Percentiles rank a stretch among this genome's conserved stretches.
Conservation (phyloP, 2,113 vertebrate genomes). For the Hippocampus guttulatus region DNA sequence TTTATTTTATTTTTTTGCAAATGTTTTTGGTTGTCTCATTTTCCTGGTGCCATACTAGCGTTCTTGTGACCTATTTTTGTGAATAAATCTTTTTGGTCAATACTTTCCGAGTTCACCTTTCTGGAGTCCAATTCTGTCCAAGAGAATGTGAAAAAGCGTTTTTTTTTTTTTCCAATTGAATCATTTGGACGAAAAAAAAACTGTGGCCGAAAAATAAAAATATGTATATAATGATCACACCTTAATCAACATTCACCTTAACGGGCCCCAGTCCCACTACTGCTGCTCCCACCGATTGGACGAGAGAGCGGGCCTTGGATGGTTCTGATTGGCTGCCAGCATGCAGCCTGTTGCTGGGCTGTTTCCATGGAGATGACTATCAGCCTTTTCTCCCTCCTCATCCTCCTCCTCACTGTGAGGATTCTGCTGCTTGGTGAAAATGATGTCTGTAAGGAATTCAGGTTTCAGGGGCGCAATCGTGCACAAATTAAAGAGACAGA, state of each 20-base stretch:
- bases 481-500: background rate
- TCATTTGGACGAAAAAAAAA: background rate
- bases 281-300: background rate
- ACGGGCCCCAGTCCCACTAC: background rate
- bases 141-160: too few species aligned
- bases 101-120: too few species aligned
- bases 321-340: conserved; percentile 2
- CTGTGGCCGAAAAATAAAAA: background rate
- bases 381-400: background rate
- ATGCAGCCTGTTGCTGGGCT: conserved; percentile 11
- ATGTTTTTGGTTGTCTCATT: too few species aligned
- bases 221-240: background rate
- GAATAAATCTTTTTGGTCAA: too few species aligned
- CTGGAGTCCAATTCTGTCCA: too few species aligned
- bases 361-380: conserved; percentile 4
- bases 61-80: too few species aligned
- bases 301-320: background rate
- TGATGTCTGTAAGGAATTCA: background rate
- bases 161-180: too few species aligned
- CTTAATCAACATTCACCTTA: background rate
- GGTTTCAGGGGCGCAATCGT: background rate
- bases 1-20: too few species aligned
- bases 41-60: too few species aligned
- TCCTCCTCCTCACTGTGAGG: background rate
- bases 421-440: background rate